Base-by-base conservation (phyloP, 1,140 invertebrate genomes). In the Procambarus clarkii region DNA sequence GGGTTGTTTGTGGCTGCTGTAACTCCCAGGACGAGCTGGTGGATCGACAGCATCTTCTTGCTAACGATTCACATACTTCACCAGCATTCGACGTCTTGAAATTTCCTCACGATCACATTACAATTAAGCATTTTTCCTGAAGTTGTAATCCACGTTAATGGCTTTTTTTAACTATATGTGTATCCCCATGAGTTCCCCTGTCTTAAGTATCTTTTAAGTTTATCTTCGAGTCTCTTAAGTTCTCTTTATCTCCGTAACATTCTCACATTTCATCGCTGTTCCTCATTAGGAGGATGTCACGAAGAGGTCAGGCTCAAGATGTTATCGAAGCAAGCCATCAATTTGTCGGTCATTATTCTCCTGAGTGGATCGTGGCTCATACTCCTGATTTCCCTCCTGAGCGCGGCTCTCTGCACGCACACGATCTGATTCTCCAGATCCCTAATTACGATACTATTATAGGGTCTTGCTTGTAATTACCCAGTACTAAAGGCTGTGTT, bases 381-480 rank as follows among this genome's bases (percentile, higher is more conserved):
- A 34, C 69, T 74, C 69, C 69, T 74, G 69, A 74, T 74, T 74
- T 74, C 69, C n/a, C 69, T 74, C n/a, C 45, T 9, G 45, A 54
- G 78, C 78, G 44, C 9, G 46, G 58, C 58, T 60, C 44, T 84
- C 82, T 45, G n/a, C 69, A 58, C 84, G 84, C 84, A n/a, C 44
- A 74, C 7, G 48, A 44, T 71, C 54, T 24, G n/a, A 50, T 71
- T n/a, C 48, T 24, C 50, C 85, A 46, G 18, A 13, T 78, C 50
- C 24, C n/a, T 77, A 60, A 86, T 86, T 86, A 86, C 11, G 85
- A 78, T 86, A 86, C 85, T 78, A 86, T 86, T 86, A 85, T 86
- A 86, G 85, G 74, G n/a, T 86, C n/a, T 58, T 86, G 34, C 24
- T 76, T 78, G 50, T 86, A 86, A 86, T 86, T 86, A 86, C 71